A percentile compares a stretch with the other conserved stretches of the same genome.
Evolutionary conservation across 2,113 vertebrate species (phyloP).

Genomic region (Riparia riparia): DNA sequence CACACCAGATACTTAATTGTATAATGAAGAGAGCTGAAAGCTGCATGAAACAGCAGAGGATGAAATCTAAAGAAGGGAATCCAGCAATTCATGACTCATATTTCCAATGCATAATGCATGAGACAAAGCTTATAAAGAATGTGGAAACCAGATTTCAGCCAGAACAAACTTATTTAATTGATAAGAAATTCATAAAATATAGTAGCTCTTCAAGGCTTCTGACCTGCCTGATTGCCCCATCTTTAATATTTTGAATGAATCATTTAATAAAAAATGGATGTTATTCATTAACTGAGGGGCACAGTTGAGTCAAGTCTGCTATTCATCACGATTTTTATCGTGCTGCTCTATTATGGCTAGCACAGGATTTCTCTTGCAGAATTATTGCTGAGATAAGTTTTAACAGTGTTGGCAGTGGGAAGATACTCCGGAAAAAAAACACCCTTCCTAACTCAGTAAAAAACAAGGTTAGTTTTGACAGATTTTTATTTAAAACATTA

Average conservation of each 20-base stretch:
- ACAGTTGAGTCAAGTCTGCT: conserved; percentile 7
- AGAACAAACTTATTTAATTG: conserved; percentile 15
- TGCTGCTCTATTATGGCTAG: conserved; percentile 2
- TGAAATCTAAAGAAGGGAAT: not conserved
- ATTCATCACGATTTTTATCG: conserved; percentile 47
- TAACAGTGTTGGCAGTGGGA: conserved; percentile 9
- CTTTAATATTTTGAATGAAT: conserved; percentile 12
- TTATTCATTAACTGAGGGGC: conserved; percentile 9
- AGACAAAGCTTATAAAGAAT: not conserved
- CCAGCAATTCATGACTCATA: not conserved
- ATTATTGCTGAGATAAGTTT: conserved; percentile 23
- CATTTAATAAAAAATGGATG: conserved; percentile 31
- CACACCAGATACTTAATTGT: not conserved
- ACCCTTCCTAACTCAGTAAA: conserved; percentile 33
- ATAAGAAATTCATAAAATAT: conserved; percentile 24
- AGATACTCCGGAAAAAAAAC: not conserved
- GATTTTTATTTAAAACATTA: conserved; percentile 53
- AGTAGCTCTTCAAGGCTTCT: conserved; percentile 28
- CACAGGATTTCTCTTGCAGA: conserved; percentile 44
- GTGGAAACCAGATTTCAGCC: not conserved
- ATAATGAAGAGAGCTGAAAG: not conserved
- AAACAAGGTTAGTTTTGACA: conserved; percentile 51
- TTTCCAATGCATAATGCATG: not conserved
- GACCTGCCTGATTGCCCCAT: not conserved
- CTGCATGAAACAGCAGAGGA: not conserved